These are phyloP conservation scores for Periphyllus acericola DNA, from an alignment of 2,888 invertebrate species.

Conservation along the genomic window DNA sequence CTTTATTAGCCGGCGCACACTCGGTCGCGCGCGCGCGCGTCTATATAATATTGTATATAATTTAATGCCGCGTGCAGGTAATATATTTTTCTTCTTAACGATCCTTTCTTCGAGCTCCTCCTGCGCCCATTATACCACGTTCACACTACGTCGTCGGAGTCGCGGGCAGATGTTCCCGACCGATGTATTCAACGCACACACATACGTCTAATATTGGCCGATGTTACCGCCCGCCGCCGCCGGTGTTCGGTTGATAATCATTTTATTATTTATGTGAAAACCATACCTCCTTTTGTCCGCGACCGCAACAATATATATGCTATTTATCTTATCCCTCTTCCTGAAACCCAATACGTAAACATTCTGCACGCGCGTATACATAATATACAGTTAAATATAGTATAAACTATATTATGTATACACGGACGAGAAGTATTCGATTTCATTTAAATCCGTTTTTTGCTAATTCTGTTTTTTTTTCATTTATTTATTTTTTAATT, in stretches of 20 bases:
- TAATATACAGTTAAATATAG: not conserved
- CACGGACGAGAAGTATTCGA: not conserved
- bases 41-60: constrained; percentile 9
- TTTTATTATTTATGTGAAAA: constrained; percentile 57
- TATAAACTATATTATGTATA: too few species aligned
- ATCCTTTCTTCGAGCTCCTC: constrained; percentile 55
- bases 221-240: not conserved
- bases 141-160: constrained; percentile 20
- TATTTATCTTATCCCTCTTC: not conserved
- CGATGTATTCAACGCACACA: not conserved
- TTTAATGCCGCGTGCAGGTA: constrained; percentile 16
- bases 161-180: constrained; percentile 45
- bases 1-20: not conserved
- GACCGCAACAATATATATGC: constrained; percentile 50
- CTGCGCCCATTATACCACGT: constrained; percentile 28
- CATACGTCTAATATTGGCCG: not conserved
- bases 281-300: constrained; percentile 41
- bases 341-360: not conserved
- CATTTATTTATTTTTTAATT: too few species aligned
- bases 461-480: not conserved
- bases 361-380: not conserved
- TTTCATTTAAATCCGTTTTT: not conserved
- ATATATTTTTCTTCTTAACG: constrained; percentile 51
- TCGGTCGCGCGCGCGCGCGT: not conserved
- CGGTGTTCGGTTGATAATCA: constrained; percentile 45